phyloP scores from a whole-genome alignment of 2,113 vertebrate genomes.

The Chlamydotis undulata region DNA sequence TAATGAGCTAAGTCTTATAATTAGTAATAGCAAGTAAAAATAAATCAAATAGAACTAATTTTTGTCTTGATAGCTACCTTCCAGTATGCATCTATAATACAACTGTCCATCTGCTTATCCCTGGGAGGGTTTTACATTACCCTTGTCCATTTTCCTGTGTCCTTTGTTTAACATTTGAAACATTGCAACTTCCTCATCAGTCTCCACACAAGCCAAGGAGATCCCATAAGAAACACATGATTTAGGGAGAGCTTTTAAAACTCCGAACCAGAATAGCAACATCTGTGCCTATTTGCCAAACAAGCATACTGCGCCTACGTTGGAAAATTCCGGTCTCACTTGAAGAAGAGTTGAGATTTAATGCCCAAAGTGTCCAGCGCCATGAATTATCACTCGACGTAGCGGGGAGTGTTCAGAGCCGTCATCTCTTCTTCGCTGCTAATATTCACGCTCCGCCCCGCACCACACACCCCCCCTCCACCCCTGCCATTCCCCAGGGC shows the following conservation, averaged over 20 bases:
- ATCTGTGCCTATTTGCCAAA: not conserved
- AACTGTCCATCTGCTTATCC: not conserved
- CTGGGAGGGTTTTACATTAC: not conserved
- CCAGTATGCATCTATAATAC: not conserved
- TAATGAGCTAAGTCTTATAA: not conserved
- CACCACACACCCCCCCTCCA: no score
- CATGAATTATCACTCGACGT: accelerated
- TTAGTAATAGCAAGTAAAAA: not conserved
- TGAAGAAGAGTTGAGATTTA: not conserved
- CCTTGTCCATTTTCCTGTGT: not conserved
- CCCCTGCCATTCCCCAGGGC: not conserved
- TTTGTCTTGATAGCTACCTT: not conserved
- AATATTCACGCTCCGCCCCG: not conserved
- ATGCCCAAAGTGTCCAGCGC: not conserved
- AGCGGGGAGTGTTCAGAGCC: not conserved
- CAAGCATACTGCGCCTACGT: accelerated
- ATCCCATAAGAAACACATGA: not conserved
- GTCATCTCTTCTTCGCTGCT: accelerated
- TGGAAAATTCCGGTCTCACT: not conserved
- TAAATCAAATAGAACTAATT: not conserved
- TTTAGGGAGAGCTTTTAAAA: not conserved
- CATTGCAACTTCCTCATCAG: not conserved
- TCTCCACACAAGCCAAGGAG: not conserved
- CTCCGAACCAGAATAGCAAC: not conserved
- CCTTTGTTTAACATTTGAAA: not conserved